A percentile compares a stretch with the other conserved stretches of the same genome.
Evolutionary conservation across 1,140 invertebrate genomes (phyloP).

Genomic region (Cotesia typhae): DNA sequence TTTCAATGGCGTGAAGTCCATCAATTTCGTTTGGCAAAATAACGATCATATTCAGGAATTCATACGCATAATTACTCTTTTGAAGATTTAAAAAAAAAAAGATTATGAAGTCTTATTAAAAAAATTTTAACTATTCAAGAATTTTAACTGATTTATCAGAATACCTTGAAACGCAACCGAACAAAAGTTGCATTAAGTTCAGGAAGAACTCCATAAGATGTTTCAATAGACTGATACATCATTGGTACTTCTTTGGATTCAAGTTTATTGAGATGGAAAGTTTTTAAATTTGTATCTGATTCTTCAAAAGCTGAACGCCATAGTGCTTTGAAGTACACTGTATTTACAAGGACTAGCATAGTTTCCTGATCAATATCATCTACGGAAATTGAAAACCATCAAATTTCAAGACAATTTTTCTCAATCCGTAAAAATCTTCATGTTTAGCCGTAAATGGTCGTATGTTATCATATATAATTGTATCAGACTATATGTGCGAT

Average conservation of each 20-base stretch:
- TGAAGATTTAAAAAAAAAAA: too few relatives aligned
- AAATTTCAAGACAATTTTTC: neutral
- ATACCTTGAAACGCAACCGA: slow-evolving; percentile 19
- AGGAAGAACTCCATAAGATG: slow-evolving; percentile 52
- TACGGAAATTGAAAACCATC: neutral
- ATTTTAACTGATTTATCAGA: slow-evolving; percentile 24
- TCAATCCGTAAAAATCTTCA: too few relatives aligned
- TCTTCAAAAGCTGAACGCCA: slow-evolving; percentile 78
- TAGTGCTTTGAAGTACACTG: slow-evolving; percentile 75
- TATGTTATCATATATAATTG: too few relatives aligned
- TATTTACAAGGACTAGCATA: slow-evolving; percentile 41
- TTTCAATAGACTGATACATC: slow-evolving; percentile 63
- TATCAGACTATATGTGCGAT: too few relatives aligned
- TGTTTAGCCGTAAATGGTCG: too few relatives aligned
- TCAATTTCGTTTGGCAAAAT: too few relatives aligned
- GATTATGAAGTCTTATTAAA: too few relatives aligned
- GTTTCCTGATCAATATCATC: slow-evolving; percentile 48
- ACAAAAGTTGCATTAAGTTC: slow-evolving; percentile 45
- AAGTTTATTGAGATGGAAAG: slow-evolving; percentile 66
- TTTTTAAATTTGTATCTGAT: slow-evolving; percentile 63
- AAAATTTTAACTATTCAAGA: too few relatives aligned
- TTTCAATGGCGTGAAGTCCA: too few relatives aligned
- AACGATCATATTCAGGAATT: too few relatives aligned
- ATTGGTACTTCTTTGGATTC: slow-evolving; percentile 60
- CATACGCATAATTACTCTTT: too few relatives aligned